Evolutionary conservation across 2,113 vertebrate genomes (phyloP), one percentile per base, ranked within the genome.

Genomic region (Tympanuchus pallidicinctus): DNA sequence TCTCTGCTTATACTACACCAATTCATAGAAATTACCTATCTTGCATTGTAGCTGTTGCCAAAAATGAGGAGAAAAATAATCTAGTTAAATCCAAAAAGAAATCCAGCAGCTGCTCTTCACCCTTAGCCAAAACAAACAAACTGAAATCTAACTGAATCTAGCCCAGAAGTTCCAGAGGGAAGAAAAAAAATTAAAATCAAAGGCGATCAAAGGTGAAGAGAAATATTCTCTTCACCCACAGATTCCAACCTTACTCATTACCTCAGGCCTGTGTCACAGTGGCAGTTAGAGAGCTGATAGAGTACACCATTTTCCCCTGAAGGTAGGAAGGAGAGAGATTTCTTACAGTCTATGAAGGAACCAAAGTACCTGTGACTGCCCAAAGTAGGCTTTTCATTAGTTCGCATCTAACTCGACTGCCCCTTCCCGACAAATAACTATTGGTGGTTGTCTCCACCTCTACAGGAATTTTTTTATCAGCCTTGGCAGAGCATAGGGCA

Each of bases 81-180:
- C 75, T 72, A 82, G 32, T 73, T 86, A 57, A 94, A 92, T 63
- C 47, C 34, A 65, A 71, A 81, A 82, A 86, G 54, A 86, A 88
- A 93, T 30, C 28, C 57, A 78, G 42, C 86, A 94, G 88, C 93
- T 92, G 88, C 80, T 93, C 65, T 42, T 84, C 77, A 95, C 30
- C 40, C 66, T 70, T 79, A 92, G 82, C 78, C 88, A 85, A 92
- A 93, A 87, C 42, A 84, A 88, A 15, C 27, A 63, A 80, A 61
- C 19, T 74, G 59, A 81, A 90, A 92, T 66, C 45, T 54, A 86
- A 69, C 48, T 67, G 19, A 61, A 96, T 54, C 52, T 54, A 88
- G 56, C 5, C 74, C 71, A 76, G 57, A 90, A 92, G n/a, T 40
- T 22, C 27, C 10, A 60, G 34, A 6, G 5, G 1, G 54, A 57